A percentile compares a stretch with the other conserved stretches of the same genome.
phyloP scores from a whole-genome alignment of 2,888 invertebrate genomes.

The Cylindroiulus punctatus region DNA sequence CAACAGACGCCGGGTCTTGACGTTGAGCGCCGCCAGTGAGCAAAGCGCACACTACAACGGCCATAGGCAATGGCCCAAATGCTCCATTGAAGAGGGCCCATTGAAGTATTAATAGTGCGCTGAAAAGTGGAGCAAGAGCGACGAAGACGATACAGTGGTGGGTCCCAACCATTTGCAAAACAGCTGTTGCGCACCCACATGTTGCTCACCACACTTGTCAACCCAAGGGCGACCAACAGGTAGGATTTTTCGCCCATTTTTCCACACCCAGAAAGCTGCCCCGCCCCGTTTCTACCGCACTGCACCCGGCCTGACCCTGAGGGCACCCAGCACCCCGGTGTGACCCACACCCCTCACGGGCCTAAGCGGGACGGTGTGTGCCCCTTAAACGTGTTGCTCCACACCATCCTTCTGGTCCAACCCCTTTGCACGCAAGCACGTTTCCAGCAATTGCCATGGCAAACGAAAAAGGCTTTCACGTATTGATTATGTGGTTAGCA shows the following conservation, averaged over 20 bases:
- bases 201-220: background rate
- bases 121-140: background rate
- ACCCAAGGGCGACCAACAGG: background rate
- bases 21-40: background rate
- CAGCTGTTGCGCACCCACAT: constrained; percentile 15
- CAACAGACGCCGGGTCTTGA: background rate
- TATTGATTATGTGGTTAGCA: constrained; percentile 29
- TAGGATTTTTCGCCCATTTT: constrained; percentile 1
- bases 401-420: background rate
- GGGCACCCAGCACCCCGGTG: background rate
- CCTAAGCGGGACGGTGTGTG: background rate
- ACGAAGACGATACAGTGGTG: background rate
- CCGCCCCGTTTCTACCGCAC: constrained; percentile 31
- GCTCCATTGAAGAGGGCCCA: background rate
- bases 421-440: background rate
- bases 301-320: background rate
- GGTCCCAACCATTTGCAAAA: background rate
- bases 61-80: constrained; percentile 16
- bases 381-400: background rate
- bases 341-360: background rate
- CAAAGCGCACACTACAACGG: background rate
- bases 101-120: background rate
- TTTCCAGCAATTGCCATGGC: background rate
- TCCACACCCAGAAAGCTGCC: background rate
- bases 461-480: constrained; percentile 13